Evolutionary conservation across 2,797 vertebrate genomes (phyloP).

Genomic region (Centropyge bicolor): DNA sequence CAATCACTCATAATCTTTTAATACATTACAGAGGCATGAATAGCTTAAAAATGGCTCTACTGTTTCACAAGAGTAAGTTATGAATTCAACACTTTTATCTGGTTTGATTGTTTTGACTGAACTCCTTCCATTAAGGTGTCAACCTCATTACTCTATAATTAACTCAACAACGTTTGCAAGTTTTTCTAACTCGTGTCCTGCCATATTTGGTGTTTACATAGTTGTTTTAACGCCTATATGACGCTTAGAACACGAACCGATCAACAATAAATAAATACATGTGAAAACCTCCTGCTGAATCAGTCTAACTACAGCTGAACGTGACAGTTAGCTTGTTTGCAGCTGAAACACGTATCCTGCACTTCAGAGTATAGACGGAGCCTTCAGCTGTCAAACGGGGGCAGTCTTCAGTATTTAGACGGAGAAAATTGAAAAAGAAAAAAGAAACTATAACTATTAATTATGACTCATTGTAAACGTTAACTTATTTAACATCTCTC

Average conservation of each 20-base stretch:
- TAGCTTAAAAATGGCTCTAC: background rate
- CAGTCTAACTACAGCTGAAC: fast-evolving
- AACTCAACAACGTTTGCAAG: background rate
- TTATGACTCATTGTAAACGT: fast-evolving
- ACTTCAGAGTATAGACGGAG: conserved; percentile 56
- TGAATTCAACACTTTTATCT: background rate
- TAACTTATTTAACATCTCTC: fast-evolving
- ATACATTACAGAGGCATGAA: background rate
- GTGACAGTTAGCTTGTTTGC: background rate
- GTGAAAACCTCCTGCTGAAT: background rate
- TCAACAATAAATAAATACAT: fast-evolving
- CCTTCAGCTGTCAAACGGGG: background rate
- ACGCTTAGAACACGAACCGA: background rate
- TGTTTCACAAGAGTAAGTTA: background rate
- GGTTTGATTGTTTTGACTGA: background rate
- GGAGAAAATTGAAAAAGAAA: no score
- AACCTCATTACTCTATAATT: background rate
- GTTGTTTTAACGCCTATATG: fast-evolving
- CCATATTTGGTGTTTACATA: fast-evolving
- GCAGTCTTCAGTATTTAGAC: background rate
- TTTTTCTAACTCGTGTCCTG: background rate
- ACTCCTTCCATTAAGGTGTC: background rate
- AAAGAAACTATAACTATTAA: background rate
- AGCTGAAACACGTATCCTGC: background rate
- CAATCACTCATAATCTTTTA: background rate